Conservation (phyloP, 2,797 vertebrate species). For the Sardinella longiceps region DNA sequence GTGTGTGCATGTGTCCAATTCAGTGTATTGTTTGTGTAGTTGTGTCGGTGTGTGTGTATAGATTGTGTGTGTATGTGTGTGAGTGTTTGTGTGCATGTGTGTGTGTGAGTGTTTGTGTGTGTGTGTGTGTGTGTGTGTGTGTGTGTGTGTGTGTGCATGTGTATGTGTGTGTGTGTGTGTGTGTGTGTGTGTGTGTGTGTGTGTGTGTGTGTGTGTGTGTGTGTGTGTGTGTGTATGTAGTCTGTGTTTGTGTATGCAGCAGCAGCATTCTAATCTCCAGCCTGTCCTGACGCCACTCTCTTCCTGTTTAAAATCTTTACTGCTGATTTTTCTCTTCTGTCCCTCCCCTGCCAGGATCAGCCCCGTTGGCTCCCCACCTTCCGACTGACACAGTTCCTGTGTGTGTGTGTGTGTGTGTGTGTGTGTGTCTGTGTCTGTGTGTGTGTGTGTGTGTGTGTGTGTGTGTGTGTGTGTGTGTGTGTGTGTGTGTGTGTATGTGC, state of each 20-base stretch:
- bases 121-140: constrained; percentile 32
- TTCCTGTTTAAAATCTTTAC: constrained; percentile 97
- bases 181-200: not conserved
- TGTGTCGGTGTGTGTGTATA: no score
- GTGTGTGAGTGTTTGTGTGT: constrained; percentile 23
- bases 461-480: not conserved
- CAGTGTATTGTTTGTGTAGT: no score
- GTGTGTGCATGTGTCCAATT: constrained; percentile 46
- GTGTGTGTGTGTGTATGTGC: constrained; percentile 34
- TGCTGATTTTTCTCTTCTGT: constrained; percentile 80
- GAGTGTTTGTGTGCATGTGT: constrained; percentile 60
- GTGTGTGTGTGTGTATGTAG: constrained; percentile 37
- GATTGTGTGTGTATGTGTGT: no score
- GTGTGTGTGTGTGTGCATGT: constrained; percentile 53
- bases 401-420: constrained; percentile 31
- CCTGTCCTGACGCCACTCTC: constrained; percentile 90
- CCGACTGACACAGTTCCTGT: constrained; percentile 55
- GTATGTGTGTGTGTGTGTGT: not conserved
- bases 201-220: not conserved
- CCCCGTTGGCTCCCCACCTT: constrained; percentile 55
- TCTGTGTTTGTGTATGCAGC: constrained; percentile 57
- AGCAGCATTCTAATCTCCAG: constrained; percentile 85
- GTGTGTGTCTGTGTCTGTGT: constrained; percentile 41
- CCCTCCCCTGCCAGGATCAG: constrained; percentile 70
- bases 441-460: constrained; percentile 59